Percentiles rank a stretch among this genome's conserved stretches.
Conservation (phyloP, 2,888 invertebrate species). For the Troilus luridus region DNA sequence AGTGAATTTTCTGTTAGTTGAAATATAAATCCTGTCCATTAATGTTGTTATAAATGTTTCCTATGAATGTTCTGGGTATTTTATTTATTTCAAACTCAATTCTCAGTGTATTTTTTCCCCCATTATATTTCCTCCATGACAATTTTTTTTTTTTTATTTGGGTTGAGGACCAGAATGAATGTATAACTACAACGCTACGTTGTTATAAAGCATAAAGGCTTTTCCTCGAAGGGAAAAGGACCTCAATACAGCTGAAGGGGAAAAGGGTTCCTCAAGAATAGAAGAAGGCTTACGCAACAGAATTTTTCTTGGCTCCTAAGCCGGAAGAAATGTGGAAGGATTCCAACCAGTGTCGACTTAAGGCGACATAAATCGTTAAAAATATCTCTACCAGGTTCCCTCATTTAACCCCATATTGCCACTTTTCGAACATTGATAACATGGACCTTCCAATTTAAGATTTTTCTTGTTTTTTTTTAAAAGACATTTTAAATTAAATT, state of each 20-base stretch:
- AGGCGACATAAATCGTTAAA: background rate
- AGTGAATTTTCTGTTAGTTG: too few relatives aligned
- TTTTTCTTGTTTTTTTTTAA: background rate
- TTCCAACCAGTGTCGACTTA: background rate
- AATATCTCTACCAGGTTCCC: background rate
- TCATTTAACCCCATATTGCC: background rate
- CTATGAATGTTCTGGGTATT: too few relatives aligned
- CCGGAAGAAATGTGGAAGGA: background rate
- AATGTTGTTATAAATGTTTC: too few relatives aligned
- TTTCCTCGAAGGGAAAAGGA: background rate
- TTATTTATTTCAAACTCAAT: too few relatives aligned
- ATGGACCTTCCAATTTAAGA: background rate
- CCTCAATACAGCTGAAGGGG: background rate
- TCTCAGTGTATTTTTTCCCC: too few relatives aligned
- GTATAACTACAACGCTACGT: background rate
- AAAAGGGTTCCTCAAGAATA: background rate
- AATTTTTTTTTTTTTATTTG: background rate
- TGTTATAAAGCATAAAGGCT: slow-evolving; percentile 17
- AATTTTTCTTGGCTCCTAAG: background rate
- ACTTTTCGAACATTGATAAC: background rate
- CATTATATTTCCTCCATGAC: background rate
- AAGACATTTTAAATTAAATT: too few relatives aligned
- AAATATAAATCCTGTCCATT: too few relatives aligned
- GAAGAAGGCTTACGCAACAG: slow-evolving; percentile 17
- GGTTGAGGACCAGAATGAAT: background rate